These are phyloP conservation scores for Dryomyza anilis DNA, from an alignment of 2,888 invertebrate species.

Conservation along the genomic window DNA sequence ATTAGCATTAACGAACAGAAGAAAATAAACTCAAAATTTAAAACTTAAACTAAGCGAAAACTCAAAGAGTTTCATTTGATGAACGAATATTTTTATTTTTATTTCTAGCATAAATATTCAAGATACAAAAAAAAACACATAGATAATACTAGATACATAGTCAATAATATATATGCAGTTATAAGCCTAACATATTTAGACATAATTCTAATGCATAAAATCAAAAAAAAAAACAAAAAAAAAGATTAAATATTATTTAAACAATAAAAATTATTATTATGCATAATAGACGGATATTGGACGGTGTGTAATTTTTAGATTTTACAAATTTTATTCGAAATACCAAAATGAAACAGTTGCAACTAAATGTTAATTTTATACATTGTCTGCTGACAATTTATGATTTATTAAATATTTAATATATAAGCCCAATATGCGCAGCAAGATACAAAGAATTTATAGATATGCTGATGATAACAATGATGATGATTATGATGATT, in stretches of 20 bases:
- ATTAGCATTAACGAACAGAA: neutral
- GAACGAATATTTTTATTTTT: conserved; percentile 41
- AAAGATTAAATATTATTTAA: too few relatives aligned
- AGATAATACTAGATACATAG: conserved; percentile 30
- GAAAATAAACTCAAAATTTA: neutral
- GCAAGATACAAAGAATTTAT: too few relatives aligned
- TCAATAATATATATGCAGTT: conserved; percentile 19
- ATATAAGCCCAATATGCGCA: too few relatives aligned
- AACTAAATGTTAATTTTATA: neutral
- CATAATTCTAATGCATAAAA: conserved; percentile 28
- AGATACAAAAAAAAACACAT: conserved; percentile 21
- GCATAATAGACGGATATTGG: neutral
- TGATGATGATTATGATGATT: too few relatives aligned
- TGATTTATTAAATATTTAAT: too few relatives aligned
- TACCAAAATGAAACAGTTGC: neutral
- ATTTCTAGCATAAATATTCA: neutral
- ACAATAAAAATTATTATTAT: neutral
- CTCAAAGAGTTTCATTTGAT: conserved; percentile 52
- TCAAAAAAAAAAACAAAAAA: conserved; percentile 30
- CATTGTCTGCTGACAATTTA: too few relatives aligned
- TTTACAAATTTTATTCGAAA: conserved; percentile 12
- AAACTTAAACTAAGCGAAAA: conserved; percentile 20
- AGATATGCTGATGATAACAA: too few relatives aligned
- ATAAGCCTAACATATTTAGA: conserved; percentile 25
- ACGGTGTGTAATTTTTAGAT: conserved; percentile 3